Evolutionary conservation across 2,113 vertebrate species (phyloP).

Genomic region (Ailuropoda melanoleuca): DNA sequence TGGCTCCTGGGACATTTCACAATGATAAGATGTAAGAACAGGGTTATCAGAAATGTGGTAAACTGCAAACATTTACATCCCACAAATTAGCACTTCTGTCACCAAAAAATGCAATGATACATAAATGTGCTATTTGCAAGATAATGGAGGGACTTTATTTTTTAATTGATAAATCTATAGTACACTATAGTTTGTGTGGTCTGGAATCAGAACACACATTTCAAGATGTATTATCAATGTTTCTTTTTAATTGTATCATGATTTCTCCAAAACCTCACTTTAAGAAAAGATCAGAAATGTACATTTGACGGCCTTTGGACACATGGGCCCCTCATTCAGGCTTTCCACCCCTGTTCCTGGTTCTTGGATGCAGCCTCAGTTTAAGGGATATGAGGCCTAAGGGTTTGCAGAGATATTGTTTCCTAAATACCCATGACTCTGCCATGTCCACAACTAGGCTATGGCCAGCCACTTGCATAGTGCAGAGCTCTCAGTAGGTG

Average conservation of each 20-base stretch:
- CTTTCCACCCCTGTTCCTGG: neutral
- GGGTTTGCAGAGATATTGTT: neutral
- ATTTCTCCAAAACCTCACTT: neutral
- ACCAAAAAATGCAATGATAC: neutral
- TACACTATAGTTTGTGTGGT: neutral
- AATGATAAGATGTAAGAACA: neutral
- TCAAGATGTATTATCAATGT: neutral
- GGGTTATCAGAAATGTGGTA: neutral
- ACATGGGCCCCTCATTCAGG: neutral
- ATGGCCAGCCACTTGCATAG: neutral
- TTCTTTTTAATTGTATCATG: neutral
- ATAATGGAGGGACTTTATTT: neutral
- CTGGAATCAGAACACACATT: neutral
- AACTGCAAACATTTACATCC: neutral
- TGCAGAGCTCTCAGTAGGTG: neutral
- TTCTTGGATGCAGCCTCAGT: neutral
- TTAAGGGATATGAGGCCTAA: neutral
- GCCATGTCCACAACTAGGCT: neutral
- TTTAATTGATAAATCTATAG: neutral
- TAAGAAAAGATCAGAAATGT: neutral
- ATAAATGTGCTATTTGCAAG: neutral
- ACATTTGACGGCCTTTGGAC: neutral
- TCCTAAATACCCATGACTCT: neutral
- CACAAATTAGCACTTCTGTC: neutral
- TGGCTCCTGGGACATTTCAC: neutral